Evolutionary conservation across 2,888 invertebrate genomes (phyloP).

Genomic region (Drosophila longiperda): DNA sequence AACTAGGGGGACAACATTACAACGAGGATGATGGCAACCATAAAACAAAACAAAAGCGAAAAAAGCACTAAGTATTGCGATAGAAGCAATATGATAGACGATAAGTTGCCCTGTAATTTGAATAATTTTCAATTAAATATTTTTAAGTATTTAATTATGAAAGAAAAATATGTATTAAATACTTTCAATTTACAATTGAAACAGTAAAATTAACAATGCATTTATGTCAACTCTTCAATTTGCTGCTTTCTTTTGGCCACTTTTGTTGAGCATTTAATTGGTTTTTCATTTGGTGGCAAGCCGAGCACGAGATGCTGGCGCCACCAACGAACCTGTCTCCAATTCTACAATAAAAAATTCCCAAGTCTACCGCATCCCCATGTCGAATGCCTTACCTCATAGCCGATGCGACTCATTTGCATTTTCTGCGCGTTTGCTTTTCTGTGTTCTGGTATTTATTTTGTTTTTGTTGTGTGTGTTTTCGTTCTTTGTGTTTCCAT

Average conservation of each 20-base stretch:
- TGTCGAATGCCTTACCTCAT: constrained; percentile 28
- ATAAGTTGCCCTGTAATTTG: neutral
- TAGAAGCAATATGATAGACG: constrained; percentile 1
- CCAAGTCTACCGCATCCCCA: neutral
- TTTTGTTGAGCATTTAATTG: constrained; percentile 45
- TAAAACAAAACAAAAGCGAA: constrained; percentile 54
- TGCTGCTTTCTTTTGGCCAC: constrained; percentile 33
- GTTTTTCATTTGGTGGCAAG: constrained; percentile 66
- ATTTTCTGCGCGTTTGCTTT: constrained; percentile 69
- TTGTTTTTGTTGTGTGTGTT: constrained; percentile 14
- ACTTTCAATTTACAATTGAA: neutral
- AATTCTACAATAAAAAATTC: constrained; percentile 15
- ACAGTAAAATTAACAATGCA: constrained; percentile 47
- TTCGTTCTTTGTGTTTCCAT: constrained; percentile 42
- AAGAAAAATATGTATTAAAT: neutral
- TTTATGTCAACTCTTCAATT: constrained; percentile 43
- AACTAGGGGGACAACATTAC: constrained; percentile 34
- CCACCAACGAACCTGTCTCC: constrained; percentile 23
- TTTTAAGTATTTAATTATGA: neutral
- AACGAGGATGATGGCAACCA: constrained; percentile 48
- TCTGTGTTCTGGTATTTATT: constrained; percentile 40
- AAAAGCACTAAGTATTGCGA: neutral
- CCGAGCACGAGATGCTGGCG: constrained; percentile 8
- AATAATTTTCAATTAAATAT: neutral
- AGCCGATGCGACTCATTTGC: constrained; percentile 72